Conservation (phyloP, 1,140 invertebrate species). For the Procambarus virginalis region DNA sequence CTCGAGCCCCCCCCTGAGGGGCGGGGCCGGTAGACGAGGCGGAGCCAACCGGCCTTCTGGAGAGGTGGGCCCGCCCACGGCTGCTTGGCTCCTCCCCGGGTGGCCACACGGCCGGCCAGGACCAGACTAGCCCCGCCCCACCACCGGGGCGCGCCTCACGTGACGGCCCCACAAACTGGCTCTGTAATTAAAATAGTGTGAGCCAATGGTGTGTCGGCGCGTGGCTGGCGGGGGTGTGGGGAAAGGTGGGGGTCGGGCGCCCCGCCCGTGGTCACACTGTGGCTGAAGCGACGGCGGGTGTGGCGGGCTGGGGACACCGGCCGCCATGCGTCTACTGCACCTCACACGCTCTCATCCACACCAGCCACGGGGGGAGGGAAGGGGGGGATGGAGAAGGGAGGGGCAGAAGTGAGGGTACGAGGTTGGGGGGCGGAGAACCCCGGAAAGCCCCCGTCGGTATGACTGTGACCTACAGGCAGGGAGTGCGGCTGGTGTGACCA, state of each 20-base stretch:
- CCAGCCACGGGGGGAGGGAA: constrained; percentile 4
- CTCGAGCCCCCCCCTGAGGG: constrained; percentile 28
- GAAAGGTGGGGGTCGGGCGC: constrained; percentile 20
- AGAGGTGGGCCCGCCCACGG: constrained; percentile 11
- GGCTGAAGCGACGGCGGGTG: constrained; percentile 33
- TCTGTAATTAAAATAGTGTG: constrained; percentile 60
- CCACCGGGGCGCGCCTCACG: constrained; percentile 44
- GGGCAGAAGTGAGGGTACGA: constrained; percentile 2
- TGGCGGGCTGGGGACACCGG: constrained; percentile 31
- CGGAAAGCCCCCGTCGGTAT: constrained; percentile 32
- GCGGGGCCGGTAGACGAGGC: constrained; percentile 13
- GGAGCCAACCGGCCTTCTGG: constrained; percentile 29
- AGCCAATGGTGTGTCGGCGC: constrained; percentile 58
- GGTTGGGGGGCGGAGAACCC: constrained; percentile 16
- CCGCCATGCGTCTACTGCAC: constrained; percentile 37
- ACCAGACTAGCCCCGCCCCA: constrained; percentile 19
- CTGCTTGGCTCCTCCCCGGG: not conserved
- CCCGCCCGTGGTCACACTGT: constrained; percentile 44
- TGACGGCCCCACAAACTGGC: constrained; percentile 51
- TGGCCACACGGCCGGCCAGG: not conserved
- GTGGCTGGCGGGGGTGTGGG: constrained; percentile 48
- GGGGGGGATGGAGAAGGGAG: not conserved
- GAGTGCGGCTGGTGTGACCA: constrained; percentile 28
- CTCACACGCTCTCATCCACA: constrained; percentile 35
- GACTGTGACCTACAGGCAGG: constrained; percentile 55